Percentiles rank a stretch among this genome's conserved stretches.
Evolutionary conservation across 2,113 vertebrate genomes (phyloP).

Genomic region (Salvelinus namaycush): DNA sequence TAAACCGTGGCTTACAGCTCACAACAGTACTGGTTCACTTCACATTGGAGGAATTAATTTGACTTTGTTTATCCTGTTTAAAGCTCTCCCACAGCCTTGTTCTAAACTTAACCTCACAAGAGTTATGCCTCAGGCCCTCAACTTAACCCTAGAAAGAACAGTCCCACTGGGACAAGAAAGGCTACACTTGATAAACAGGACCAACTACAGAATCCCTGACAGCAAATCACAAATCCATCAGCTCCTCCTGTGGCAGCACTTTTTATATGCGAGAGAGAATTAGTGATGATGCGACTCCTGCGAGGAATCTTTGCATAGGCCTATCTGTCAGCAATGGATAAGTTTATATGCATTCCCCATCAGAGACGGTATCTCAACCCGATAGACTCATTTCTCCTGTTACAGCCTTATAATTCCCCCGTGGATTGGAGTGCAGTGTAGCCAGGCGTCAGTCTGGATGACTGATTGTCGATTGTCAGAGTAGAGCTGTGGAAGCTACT

Average conservation of each 20-base stretch:
- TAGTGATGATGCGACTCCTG: constrained; percentile 67
- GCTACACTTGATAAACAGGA: constrained; percentile 66
- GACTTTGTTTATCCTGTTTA: too few relatives aligned
- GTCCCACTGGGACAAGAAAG: constrained; percentile 32
- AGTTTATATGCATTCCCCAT: constrained; percentile 74
- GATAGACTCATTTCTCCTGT: constrained; percentile 40
- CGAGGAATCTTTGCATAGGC: constrained; percentile 71
- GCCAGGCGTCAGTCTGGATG: constrained; percentile 42
- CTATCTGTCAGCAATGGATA: constrained; percentile 84
- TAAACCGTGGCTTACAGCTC: too few relatives aligned
- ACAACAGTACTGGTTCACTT: too few relatives aligned
- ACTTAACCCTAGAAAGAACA: constrained; percentile 49
- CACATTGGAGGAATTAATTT: too few relatives aligned
- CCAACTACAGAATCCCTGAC: constrained; percentile 37
- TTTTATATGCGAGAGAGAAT: constrained; percentile 75
- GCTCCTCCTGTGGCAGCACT: constrained; percentile 69
- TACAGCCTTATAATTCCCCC: constrained; percentile 64
- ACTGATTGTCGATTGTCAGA: constrained; percentile 40
- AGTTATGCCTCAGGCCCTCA: too few relatives aligned
- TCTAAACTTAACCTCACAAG: too few relatives aligned
- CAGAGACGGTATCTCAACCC: constrained; percentile 76
- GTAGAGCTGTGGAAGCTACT: constrained; percentile 45
- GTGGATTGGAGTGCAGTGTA: constrained; percentile 46
- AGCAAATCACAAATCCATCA: constrained; percentile 42
- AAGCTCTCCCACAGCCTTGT: too few relatives aligned